These are phyloP conservation scores for Anolis sagrei DNA, from an alignment of 2,113 vertebrate species.

Conservation along the genomic window DNA sequence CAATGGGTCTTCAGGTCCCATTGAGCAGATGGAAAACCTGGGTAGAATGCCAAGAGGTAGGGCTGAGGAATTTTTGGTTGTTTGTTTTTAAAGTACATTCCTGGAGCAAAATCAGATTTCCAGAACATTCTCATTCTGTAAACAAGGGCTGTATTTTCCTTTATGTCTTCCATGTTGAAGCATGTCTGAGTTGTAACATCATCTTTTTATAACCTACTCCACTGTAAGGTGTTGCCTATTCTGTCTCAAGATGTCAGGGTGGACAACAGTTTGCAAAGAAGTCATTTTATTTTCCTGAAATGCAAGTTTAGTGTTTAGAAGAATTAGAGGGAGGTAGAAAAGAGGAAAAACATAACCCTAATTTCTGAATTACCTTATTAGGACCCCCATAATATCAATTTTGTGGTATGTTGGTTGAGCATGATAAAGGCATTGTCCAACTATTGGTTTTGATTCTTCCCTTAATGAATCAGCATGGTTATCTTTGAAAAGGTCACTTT, in stretches of 20 bases:
- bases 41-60: conserved; percentile 41
- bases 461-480: too few species aligned
- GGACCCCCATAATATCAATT: too few species aligned
- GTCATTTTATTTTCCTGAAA: not conserved
- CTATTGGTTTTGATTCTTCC: too few species aligned
- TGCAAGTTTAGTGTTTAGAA: not conserved
- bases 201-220: not conserved
- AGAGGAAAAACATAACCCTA: not conserved
- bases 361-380: too few species aligned
- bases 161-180: not conserved
- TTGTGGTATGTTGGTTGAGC: too few species aligned
- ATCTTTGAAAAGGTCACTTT: too few species aligned
- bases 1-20: conserved; percentile 20
- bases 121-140: conserved; percentile 46
- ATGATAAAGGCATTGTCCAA: too few species aligned
- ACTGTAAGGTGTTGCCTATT: not conserved
- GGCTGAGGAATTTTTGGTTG: conserved; percentile 55
- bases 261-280: not conserved
- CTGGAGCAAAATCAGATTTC: conserved; percentile 59
- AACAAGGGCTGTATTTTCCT: conserved; percentile 41
- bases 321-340: not conserved
- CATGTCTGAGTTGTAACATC: conserved; percentile 2
- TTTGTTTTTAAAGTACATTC: conserved; percentile 57
- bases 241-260: not conserved
- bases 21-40: conserved; percentile 31